A percentile compares a stretch with the other conserved stretches of the same genome.
Evolutionary conservation across 2,888 invertebrate species (phyloP).

Genomic region (Apotomis betuletana): DNA sequence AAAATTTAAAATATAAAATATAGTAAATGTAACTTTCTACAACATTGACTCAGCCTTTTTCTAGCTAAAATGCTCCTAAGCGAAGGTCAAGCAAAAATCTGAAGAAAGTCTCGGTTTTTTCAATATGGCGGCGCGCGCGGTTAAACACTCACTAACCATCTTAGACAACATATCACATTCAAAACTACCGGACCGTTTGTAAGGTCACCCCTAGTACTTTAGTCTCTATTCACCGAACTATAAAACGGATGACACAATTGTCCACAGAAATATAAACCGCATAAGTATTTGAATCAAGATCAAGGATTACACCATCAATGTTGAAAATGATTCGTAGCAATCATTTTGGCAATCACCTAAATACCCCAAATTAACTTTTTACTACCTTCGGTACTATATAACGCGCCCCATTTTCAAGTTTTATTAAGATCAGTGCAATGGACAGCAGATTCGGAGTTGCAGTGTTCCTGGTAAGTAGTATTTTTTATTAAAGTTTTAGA

Average conservation of each 20-base stretch:
- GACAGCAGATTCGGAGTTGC: constrained; percentile 40
- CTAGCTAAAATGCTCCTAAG: no score
- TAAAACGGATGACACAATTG: constrained; percentile 5
- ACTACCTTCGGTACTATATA: constrained; percentile 31
- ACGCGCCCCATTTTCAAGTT: neutral
- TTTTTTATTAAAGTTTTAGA: neutral
- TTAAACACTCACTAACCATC: no score
- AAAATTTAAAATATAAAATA: no score
- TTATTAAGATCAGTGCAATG: constrained; percentile 45
- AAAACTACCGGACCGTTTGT: no score
- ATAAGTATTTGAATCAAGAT: neutral
- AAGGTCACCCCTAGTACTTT: no score
- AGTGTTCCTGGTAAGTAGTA: constrained; percentile 42
- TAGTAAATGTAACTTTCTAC: no score
- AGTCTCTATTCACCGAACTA: no score
- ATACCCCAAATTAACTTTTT: constrained; percentile 32
- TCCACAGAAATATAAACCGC: constrained; percentile 7
- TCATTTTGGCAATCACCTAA: constrained; percentile 17
- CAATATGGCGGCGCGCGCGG: no score
- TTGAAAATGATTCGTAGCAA: constrained; percentile 9
- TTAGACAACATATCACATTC: no score
- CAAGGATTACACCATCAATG: constrained; percentile 22
- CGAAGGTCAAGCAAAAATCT: no score
- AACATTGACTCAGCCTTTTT: no score
- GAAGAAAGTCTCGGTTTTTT: no score